A percentile compares a stretch with the other conserved stretches of the same genome.
Conservation (phyloP, 2,888 invertebrate species). For the Germaria angustata region DNA sequence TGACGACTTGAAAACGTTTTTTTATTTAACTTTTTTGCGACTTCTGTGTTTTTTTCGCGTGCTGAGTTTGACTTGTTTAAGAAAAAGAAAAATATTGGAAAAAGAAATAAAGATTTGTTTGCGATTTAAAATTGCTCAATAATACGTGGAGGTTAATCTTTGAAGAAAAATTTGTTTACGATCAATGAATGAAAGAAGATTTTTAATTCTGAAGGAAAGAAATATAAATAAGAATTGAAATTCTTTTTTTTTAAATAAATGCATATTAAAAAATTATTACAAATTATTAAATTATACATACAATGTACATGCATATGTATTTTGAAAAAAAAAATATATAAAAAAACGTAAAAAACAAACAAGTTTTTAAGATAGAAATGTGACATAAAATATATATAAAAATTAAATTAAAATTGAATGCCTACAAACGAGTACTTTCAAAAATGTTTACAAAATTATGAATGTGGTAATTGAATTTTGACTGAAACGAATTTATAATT, state of each 20-base stretch:
- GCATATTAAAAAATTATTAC: background rate
- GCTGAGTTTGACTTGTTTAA: slow-evolving; percentile 45
- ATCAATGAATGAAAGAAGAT: slow-evolving; percentile 19
- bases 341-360: background rate
- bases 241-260: background rate
- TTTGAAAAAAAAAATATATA: background rate
- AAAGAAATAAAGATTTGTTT: slow-evolving; percentile 48
- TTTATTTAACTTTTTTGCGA: background rate
- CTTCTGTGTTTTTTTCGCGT: slow-evolving; percentile 5
- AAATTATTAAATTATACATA: no score
- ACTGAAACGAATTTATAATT: no score
- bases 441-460: no score
- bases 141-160: slow-evolving; percentile 64
- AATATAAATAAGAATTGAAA: background rate
- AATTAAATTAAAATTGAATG: no score
- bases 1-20: slow-evolving; percentile 9
- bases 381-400: no score
- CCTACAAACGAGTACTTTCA: no score
- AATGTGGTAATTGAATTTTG: no score
- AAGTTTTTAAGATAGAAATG: no score
- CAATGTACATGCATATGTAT: no score
- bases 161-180: slow-evolving; percentile 30
- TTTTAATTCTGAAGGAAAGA: background rate
- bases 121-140: slow-evolving; percentile 64
- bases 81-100: slow-evolving; percentile 19